Evolutionary conservation across 2,797 vertebrate species (phyloP), one percentile per base, ranked within the genome.

Genomic region (Petrocephalus schoutedeni): DNA sequence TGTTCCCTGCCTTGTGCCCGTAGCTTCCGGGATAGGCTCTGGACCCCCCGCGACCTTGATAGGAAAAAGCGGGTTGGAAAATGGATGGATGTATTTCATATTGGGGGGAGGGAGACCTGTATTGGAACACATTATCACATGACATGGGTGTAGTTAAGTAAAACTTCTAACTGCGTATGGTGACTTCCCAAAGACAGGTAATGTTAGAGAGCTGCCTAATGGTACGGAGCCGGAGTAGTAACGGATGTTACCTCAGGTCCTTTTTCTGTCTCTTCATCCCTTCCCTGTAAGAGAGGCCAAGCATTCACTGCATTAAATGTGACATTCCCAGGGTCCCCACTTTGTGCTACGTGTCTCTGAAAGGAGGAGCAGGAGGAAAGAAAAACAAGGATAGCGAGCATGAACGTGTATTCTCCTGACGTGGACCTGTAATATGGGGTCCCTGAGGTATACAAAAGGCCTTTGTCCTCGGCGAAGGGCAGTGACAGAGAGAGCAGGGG

Each of bases 221-320:
- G 59, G 5, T 23, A 61, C 19, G 4, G 19, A 21, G 58, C 58
- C 16, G 1, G 36, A 9, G 19, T 16, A 9, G 3, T 49, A 8
- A 19, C 28, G 41, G 36, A n/a, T 49, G 41, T 45, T 9, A 45
- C 74, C 41, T 77, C 36, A n/a, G 74, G 74, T 77, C n/a, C 74
- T 49, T 7, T 2, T 9, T 23, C 64, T 12, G 32, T 2, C 19
- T 45, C 45, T 77, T 45, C 36, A 45, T 77, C 16, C 12, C 36
- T n/a, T 77, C 36, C 36, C 16, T 8, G 45, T 28, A 49, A 2
- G 74, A 77, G 74, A 77, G 1, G 74, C 19, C 7, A 90, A 82
- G 89, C 90, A 90, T 90, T 86, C 85, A 59, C 64, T 58, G 21
- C 36, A 53, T 86, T 41, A 56, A 45, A 45, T 45, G 2, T 77